Conservation (phyloP, 2,888 invertebrate genomes). For the Unio pictorum region DNA sequence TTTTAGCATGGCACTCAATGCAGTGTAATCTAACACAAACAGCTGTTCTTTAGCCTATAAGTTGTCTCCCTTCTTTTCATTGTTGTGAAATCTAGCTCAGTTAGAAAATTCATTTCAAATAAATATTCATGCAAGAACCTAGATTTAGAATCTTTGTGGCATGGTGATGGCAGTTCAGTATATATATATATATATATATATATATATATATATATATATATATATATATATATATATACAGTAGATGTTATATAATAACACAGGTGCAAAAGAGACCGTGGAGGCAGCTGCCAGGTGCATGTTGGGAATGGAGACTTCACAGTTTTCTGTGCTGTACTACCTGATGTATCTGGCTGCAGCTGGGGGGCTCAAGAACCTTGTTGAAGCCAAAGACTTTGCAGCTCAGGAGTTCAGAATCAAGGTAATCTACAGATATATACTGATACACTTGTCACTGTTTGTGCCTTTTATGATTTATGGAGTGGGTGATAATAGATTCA, state of each 20-base stretch:
- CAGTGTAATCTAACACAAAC: too few relatives aligned
- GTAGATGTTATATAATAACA: constrained; percentile 3
- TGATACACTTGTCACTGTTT: background rate
- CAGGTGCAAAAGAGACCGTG: constrained; percentile 61
- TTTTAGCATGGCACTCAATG: too few relatives aligned
- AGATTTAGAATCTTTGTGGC: too few relatives aligned
- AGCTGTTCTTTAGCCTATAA: too few relatives aligned
- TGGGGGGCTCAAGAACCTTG: constrained; percentile 60
- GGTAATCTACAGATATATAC: constrained; percentile 34
- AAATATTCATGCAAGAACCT: too few relatives aligned
- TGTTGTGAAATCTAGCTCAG: too few relatives aligned
- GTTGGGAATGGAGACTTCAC: constrained; percentile 65
- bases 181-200: background rate
- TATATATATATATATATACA: background rate
- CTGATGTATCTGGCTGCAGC: constrained; percentile 64
- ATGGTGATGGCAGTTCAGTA: too few relatives aligned
- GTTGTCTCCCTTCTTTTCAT: too few relatives aligned
- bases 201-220: too few relatives aligned
- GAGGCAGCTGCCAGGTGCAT: constrained; percentile 59
- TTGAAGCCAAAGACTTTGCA: constrained; percentile 57
- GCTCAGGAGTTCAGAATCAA: constrained; percentile 67
- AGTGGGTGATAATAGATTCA: too few relatives aligned
- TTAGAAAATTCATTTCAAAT: too few relatives aligned
- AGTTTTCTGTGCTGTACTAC: constrained; percentile 68
- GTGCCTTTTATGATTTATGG: background rate